Evolutionary conservation across 1,140 invertebrate genomes (phyloP), one percentile per base, ranked within the genome.

Genomic region (Ptiloglossa arizonensis): DNA sequence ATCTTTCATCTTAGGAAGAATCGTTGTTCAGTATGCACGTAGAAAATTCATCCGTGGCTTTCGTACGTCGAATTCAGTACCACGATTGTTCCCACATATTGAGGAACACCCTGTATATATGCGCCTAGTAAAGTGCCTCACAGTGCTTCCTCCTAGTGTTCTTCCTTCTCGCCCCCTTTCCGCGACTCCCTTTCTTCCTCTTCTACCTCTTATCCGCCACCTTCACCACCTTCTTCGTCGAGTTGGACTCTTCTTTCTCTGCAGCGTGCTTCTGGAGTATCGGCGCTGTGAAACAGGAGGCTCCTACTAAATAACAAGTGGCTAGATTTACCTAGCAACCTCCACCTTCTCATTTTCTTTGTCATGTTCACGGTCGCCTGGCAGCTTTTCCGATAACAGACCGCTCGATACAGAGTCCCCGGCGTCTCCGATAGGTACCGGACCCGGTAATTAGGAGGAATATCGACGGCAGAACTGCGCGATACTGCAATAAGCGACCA

Each of bases 231-330:
- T 73, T 78, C 50, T 62, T 35, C 27, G 11, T 48, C 72, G 29
- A 69, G 64, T 76, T 38, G 50, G 56, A 50, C 76, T 79, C 75
- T 62, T 82, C 80, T 82, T 81, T 48, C 81, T 66, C 62, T 41
- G 27, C 60, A 50, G 50, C 41, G 63, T 41, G 66, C 79, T 82
- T 86, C 71, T 72, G 52, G 79, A 85, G 80, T 78, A 85, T 71
- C 75, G 66, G 72, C 70, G 80, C 63, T 29, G 11, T 63, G 77
- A 54, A 79, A 68, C 80, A 74, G 59, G 24, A 70, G 75, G 85
- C 82, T 83, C 62, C 82, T 71, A 72, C 78, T 89, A 90, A 90
- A 90, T 89, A 89, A 89, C 85, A 80, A 80, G 82, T 83, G 82
- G 77, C 77, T 81, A 78, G 80, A 88, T 89, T 85, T 76, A 81